Percentiles rank a stretch among this genome's conserved stretches.
These are phyloP conservation scores for Ptilodon capucinus DNA, from an alignment of 2,888 invertebrate species.

Conservation along the genomic window DNA sequence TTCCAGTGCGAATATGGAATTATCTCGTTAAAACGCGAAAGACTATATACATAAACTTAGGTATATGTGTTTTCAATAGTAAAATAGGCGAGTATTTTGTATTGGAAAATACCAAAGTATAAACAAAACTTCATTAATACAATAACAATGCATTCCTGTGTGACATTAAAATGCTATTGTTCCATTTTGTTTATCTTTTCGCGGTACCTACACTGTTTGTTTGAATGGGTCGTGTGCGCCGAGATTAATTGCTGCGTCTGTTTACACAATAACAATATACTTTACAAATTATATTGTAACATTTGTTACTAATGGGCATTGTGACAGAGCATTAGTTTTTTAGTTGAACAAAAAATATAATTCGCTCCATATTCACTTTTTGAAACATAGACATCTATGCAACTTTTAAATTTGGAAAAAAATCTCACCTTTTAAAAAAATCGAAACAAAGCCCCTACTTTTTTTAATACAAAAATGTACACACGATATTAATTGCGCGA, in stretches of 20 bases:
- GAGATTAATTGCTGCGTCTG: not conserved
- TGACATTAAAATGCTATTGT: constrained; percentile 17
- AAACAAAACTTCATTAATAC: constrained; percentile 7
- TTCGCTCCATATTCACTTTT: no score
- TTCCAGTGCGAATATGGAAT: no score
- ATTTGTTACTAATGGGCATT: no score
- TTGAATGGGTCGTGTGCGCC: not conserved
- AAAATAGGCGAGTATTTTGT: not conserved
- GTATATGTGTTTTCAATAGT: no score
- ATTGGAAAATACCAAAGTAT: constrained; percentile 1
- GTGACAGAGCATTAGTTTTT: no score
- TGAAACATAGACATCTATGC: no score
- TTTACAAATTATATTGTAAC: not conserved
- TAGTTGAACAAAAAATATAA: no score
- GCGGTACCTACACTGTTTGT: not conserved
- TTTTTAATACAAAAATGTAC: not conserved
- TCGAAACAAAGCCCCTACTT: not conserved
- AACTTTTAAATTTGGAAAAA: no score
- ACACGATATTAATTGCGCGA: not conserved
- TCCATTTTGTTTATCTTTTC: constrained; percentile 10
- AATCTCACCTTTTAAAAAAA: not conserved
- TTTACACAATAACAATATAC: not conserved
- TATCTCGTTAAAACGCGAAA: no score
- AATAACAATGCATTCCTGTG: constrained; percentile 27
- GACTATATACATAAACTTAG: no score